These are phyloP conservation scores for Cyclina sinensis DNA, from an alignment of 1,140 invertebrate genomes.

Conservation along the genomic window DNA sequence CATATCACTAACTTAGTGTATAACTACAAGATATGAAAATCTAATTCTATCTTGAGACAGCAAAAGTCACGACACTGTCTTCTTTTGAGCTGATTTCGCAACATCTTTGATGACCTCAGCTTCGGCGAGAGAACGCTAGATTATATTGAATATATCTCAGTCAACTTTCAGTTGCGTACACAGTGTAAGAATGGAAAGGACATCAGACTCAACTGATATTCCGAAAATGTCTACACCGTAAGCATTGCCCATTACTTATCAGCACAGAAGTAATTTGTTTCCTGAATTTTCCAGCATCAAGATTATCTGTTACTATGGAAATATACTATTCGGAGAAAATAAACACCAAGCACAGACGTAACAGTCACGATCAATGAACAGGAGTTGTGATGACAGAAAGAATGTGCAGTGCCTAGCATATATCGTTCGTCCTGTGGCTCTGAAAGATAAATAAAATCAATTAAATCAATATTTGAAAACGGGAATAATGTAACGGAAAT, in stretches of 20 bases:
- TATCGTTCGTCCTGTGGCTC: neutral
- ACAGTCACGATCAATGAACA: neutral
- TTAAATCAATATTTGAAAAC: too few species aligned
- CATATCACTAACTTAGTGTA: too few species aligned
- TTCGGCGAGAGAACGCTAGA: too few species aligned
- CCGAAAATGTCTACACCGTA: neutral
- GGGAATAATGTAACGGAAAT: too few species aligned
- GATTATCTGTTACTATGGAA: neutral
- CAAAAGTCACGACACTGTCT: too few species aligned
- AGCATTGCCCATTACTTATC: neutral
- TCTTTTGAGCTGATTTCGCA: too few species aligned
- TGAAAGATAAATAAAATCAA: slow-evolving; percentile 9
- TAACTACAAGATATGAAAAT: too few species aligned
- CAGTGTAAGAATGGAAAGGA: neutral
- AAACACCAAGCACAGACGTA: neutral
- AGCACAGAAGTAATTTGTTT: neutral
- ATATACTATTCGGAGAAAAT: neutral
- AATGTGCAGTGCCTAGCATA: neutral
- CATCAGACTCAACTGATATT: neutral
- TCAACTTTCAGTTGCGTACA: too few species aligned
- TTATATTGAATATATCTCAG: neutral
- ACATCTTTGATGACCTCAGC: too few species aligned
- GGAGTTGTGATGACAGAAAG: neutral
- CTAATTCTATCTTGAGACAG: too few species aligned
- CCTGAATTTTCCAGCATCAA: neutral